Conservation (phyloP, 1,140 invertebrate genomes). For the Drosophila burlai region DNA sequence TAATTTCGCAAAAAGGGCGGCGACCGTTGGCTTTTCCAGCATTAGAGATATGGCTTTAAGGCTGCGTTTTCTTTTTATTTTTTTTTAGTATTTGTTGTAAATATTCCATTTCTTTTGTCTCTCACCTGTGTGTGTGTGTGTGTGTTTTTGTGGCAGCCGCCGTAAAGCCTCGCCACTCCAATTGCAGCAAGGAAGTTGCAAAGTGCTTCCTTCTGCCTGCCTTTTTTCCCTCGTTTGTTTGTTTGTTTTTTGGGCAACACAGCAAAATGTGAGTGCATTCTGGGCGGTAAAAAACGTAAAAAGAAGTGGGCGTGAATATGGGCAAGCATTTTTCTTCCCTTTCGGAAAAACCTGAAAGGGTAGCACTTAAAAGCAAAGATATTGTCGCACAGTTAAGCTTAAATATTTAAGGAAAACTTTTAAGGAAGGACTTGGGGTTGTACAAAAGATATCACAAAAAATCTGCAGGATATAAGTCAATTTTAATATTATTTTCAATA, state of each 20-base stretch:
- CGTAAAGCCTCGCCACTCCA: slow-evolving; percentile 41
- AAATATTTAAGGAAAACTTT: neutral
- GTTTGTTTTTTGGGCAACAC: neutral
- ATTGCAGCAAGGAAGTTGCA: slow-evolving; percentile 53
- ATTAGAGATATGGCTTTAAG: neutral
- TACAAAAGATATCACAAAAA: no score
- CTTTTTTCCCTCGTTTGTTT: slow-evolving; percentile 11
- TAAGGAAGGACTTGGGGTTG: no score
- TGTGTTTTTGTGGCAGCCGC: slow-evolving; percentile 35
- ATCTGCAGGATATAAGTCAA: no score
- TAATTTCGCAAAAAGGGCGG: slow-evolving; percentile 53
- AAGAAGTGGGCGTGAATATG: slow-evolving; percentile 10
- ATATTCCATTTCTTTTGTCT: slow-evolving; percentile 51
- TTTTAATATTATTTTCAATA: no score
- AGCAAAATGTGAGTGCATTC: slow-evolving; percentile 33
- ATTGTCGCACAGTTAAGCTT: neutral
- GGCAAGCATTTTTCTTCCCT: neutral
- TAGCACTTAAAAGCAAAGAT: slow-evolving; percentile 19
- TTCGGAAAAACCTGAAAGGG: neutral
- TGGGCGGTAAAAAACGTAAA: neutral
- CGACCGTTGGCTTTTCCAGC: slow-evolving; percentile 28
- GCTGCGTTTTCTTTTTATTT: neutral
- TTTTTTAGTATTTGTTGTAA: slow-evolving; percentile 9
- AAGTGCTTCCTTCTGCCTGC: slow-evolving; percentile 39
- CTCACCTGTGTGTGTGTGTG: slow-evolving; percentile 32